Conservation (phyloP, 2,113 vertebrate species). For the Excalfactoria chinensis region DNA sequence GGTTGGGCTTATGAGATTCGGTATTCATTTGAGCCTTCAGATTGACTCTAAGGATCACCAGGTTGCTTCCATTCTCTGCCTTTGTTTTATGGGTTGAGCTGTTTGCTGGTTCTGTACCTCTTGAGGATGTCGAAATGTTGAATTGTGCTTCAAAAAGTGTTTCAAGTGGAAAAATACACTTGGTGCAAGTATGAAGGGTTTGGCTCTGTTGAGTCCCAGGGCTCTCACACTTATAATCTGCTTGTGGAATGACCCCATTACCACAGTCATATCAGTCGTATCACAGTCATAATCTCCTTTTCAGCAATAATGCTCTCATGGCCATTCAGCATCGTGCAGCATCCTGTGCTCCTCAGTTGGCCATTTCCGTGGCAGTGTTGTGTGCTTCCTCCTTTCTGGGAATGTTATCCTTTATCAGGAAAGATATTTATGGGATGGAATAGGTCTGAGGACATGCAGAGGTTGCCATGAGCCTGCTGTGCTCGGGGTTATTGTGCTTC, state of each 20-base stretch:
- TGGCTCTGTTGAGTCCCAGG: rapidly evolving
- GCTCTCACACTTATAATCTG: not conserved
- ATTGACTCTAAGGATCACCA: not conserved
- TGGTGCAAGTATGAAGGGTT: not conserved
- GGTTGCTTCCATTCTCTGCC: not conserved
- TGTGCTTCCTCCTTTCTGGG: not conserved
- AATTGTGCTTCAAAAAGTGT: not conserved
- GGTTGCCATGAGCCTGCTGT: not conserved
- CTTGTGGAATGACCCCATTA: not conserved
- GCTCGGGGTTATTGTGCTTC: rapidly evolving
- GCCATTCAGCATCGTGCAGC: rapidly evolving
- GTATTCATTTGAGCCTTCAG: not conserved
- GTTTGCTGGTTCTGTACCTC: not conserved
- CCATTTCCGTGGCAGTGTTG: not conserved
- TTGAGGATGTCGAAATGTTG: not conserved
- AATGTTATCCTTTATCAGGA: not conserved
- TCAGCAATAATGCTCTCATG: not conserved
- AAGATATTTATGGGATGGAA: not conserved
- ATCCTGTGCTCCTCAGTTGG: not conserved
- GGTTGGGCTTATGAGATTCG: not conserved
- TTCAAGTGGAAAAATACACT: not conserved
- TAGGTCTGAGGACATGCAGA: not conserved
- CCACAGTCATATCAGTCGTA: rapidly evolving
- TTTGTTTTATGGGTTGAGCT: not conserved
- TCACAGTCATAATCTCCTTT: not conserved